phyloP scores from a whole-genome alignment of 1,140 invertebrate species.

The Telenomus remus region DNA sequence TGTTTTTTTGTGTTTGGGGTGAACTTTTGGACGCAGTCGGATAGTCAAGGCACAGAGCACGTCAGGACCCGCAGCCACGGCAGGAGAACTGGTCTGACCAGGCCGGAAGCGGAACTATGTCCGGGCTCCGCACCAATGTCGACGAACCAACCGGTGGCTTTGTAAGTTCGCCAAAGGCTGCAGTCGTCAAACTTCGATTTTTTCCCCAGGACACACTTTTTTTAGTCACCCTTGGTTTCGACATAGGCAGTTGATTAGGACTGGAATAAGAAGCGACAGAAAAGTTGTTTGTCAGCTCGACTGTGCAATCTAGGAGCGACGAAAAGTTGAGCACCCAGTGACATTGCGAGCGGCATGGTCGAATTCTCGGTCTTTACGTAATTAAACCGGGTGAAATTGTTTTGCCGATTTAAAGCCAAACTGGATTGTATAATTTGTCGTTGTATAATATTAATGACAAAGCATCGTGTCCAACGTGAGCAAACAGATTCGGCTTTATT shows the following conservation, averaged over 20 bases:
- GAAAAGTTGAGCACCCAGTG: background rate
- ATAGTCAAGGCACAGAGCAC: constrained; percentile 67
- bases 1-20: no score
- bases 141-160: constrained; percentile 57
- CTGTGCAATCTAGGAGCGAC: no score
- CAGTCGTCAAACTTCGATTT: background rate
- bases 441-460: constrained; percentile 51
- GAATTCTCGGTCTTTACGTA: constrained; percentile 31
- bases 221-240: no score
- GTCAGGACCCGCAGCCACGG: constrained; percentile 15
- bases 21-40: constrained; percentile 25
- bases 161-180: constrained; percentile 25
- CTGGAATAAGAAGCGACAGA: no score
- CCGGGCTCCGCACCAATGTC: constrained; percentile 64
- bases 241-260: no score
- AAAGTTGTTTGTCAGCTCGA: no score
- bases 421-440: constrained; percentile 44
- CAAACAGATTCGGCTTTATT: constrained; percentile 24
- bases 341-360: constrained; percentile 1
- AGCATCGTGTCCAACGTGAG: constrained; percentile 9
- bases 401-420: constrained; percentile 21
- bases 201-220: no score
- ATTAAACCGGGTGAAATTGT: constrained; percentile 40
- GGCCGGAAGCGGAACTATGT: constrained; percentile 44
- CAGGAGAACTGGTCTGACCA: constrained; percentile 20